Conservation (phyloP, 1,140 invertebrate genomes). For the Leptoteleia sp. region DNA sequence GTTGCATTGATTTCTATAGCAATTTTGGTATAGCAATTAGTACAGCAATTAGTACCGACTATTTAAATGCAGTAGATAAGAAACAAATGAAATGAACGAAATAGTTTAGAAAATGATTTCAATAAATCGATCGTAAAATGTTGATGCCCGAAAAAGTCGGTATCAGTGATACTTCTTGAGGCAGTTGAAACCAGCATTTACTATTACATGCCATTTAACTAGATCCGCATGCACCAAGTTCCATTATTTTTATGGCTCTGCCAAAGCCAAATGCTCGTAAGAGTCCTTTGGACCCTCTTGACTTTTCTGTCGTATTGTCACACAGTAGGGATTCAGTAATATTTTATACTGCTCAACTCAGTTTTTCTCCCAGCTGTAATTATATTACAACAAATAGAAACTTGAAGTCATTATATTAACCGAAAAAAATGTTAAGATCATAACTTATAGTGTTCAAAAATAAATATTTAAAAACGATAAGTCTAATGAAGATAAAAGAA, state of each 20-base stretch:
- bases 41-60: too few species aligned
- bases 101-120: slow-evolving; percentile 5
- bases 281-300: slow-evolving; percentile 71
- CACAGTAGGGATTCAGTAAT: slow-evolving; percentile 64
- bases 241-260: slow-evolving; percentile 78
- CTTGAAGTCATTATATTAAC: too few species aligned
- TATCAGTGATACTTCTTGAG: slow-evolving; percentile 59
- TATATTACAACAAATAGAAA: slow-evolving; percentile 20
- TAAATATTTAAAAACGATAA: too few species aligned
- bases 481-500: too few species aligned
- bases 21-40: too few species aligned
- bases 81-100: neutral
- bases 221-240: slow-evolving; percentile 71
- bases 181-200: slow-evolving; percentile 65
- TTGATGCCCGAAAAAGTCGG: slow-evolving; percentile 42
- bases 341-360: slow-evolving; percentile 15
- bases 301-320: slow-evolving; percentile 65
- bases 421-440: too few species aligned
- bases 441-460: too few species aligned
- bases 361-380: slow-evolving; percentile 20
- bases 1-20: neutral
- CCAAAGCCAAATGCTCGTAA: slow-evolving; percentile 73
- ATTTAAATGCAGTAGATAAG: too few species aligned
- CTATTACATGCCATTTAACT: slow-evolving; percentile 77
- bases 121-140: slow-evolving; percentile 58